phyloP scores from a whole-genome alignment of 2,113 vertebrate species.

The Dissostichus mawsoni region DNA sequence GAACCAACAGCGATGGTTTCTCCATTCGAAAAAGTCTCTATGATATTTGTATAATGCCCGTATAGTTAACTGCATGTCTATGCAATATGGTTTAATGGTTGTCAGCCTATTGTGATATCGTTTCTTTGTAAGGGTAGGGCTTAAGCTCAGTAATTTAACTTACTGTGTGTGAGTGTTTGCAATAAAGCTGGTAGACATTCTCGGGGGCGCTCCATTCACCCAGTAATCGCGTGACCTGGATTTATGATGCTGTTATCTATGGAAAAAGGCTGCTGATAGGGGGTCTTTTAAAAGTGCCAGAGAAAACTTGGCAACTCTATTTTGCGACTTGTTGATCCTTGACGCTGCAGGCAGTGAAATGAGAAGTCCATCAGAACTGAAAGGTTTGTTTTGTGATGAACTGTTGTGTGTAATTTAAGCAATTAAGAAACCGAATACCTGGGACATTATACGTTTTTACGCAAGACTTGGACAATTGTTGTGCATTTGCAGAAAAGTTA shows the following conservation, averaged over 20 bases:
- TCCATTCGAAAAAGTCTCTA: neutral
- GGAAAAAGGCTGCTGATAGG: constrained; percentile 46
- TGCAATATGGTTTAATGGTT: no score
- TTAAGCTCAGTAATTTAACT: neutral
- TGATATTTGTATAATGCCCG: neutral
- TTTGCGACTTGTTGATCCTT: constrained; percentile 28
- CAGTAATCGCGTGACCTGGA: constrained; percentile 55
- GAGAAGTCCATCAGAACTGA: constrained; percentile 58
- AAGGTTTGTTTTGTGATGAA: constrained; percentile 61
- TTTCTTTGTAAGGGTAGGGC: neutral
- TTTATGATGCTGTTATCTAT: constrained; percentile 59
- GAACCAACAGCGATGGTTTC: neutral
- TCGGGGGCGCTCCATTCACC: constrained; percentile 34
- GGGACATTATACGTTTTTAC: neutral
- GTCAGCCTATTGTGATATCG: neutral
- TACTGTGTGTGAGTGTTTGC: neutral
- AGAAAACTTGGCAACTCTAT: constrained; percentile 3
- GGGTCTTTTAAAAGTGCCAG: constrained; percentile 33
- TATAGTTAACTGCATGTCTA: neutral
- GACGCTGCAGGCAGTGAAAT: constrained; percentile 25
- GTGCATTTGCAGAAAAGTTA: neutral
- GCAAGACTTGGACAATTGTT: no score
- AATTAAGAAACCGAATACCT: neutral
- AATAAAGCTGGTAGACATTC: constrained; percentile 23
- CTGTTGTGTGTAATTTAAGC: constrained; percentile 29